Evolutionary conservation across 1,140 invertebrate genomes (phyloP), one percentile per base, ranked within the genome.

Genomic region (Ceratosolen solmsi): DNA sequence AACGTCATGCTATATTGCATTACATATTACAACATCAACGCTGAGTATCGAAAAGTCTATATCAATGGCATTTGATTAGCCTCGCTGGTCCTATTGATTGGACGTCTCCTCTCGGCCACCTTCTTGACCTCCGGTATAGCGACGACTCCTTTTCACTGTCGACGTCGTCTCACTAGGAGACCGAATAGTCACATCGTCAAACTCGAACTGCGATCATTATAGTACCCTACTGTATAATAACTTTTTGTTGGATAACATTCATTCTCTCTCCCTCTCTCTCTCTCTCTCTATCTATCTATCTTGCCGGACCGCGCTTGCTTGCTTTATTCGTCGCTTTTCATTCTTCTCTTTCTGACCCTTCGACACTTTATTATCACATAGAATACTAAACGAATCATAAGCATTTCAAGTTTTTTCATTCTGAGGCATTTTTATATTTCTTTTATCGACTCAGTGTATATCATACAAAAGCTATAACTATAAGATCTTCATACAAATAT

Each of bases 161-260:
- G 78, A 84, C 73, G 77, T 83, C 75, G 80, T 85, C 79, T 82
- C 72, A 79, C 65, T 63, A 77, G 68, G 77, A 80, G 22, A 38
- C 8, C 13, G 27, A 49, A 27, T 2, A 76, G 22, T 63, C 41
- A 27, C 17, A 63, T 60, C 25, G 56, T 22, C 22, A 27, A 46
- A 20, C 38, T 76, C 13, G 56, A 36, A 63, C 56, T 33, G n/a
- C 33, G 9, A 11, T 75, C 20, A 33, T 63, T 76, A 41, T 25
- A 4, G 0, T 30, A 27, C 74, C 38, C 58, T 49, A 76, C 58
- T 63, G 74, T 63, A 76, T 76, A 76, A 76, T 76, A 76, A 76
- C 63, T 76, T 75, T 49, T 74, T 74, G 13, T 56, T 38, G 36
- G 13, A 58, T 41, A 9, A 25, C 30, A 0, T 60, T 56, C 36